Evolutionary conservation across 2,888 invertebrate genomes (phyloP), one percentile per base, ranked within the genome.

Genomic region (Andricus curvator): DNA sequence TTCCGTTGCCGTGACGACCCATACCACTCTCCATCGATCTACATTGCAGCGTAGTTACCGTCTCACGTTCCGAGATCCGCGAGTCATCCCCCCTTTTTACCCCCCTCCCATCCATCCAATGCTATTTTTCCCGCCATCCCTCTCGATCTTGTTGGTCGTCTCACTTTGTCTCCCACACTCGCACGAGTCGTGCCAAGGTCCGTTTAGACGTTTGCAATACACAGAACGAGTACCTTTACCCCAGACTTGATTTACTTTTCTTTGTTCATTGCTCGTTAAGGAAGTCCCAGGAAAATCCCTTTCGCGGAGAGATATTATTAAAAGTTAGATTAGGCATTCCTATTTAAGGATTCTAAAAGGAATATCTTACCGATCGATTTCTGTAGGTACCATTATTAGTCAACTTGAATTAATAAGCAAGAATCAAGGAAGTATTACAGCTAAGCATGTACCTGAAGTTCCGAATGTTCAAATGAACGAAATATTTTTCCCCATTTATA

Each of bases 141-240:
- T 62, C 51, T 62, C n/a, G 48, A 66, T 62, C 80, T 62, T 62
- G 25, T 20, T 70, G 22, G 60, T 44, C 25, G 3, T 33, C 20
- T 78, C 9, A 64, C 70, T 65, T 62, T 37, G 37, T 37, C 37
- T 37, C 37, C 37, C 37, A 37, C 33, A 41, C 44, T 65, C 25
- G 20, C 22, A 67, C 60, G 70, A 80, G 62, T 80, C 74, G 78
- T 74, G 70, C 70, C 51, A 70, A 70, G 51, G 70, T 65, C 68
- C 60, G 56, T 78, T 78, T 22, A 79, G 60, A 77, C 37, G 60
- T 29, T 25, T 80, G 67, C 79, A 66, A 80, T 81, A 80, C 60
- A 77, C 70, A 78, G 79, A 82, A 70, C 29, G 67, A 67, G 56
- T 29, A 60, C 17, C 25, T 29, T 65, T 17, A 56, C 60, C 13